Evolutionary conservation across 2,888 invertebrate genomes (phyloP), one percentile per base, ranked within the genome.

Genomic region (Vandiemenella viatica): DNA sequence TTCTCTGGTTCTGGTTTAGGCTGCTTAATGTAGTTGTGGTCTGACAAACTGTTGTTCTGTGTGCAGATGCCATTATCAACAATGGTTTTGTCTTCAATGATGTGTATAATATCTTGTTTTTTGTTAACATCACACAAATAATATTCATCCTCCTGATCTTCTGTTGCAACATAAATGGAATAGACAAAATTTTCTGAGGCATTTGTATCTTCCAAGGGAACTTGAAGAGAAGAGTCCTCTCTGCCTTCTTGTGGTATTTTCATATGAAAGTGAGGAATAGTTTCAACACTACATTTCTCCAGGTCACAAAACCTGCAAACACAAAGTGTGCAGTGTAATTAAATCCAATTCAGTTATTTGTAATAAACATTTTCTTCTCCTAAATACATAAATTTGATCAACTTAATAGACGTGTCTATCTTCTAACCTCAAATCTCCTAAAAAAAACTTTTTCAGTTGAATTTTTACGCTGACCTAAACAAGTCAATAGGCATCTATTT

Each of bases 241-340:
- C n/a, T 32, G 2, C 13, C 4, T n/a, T n/a, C n/a, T n/a, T 4
- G n/a, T 32, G 2, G n/a, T 13, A 32, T 32, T 32, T n/a, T 32
- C 32, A 4, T 10, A n/a, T 32, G 32, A 32, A 13, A 13, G 10
- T 32, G 32, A 10, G 10, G 10, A 10, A 32, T n/a, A n/a, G n/a
- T n/a, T n/a, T 13, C 13, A 32, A 32, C 13, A 32, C 10, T 13
- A 13, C 13, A 32, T 32, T 32, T 45, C 45, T 43, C 37, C 43
- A 37, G 15, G 43, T 43, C 49, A 15, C n/a, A 23, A 18, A 21
- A 50, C 50, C 50, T 50, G 50, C 46, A 50, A n/a, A 50, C 50
- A 50, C 43, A 50, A 50, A 48, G 48, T 48, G 48, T 48, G 48
- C 44, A 48, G 43, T 37, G 22, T 48, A 20, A 48, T 37, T 43